Percentiles rank a stretch among this genome's conserved stretches.
phyloP scores from a whole-genome alignment of 92 coral and sea anemone species.

The Porites evermanni region DNA sequence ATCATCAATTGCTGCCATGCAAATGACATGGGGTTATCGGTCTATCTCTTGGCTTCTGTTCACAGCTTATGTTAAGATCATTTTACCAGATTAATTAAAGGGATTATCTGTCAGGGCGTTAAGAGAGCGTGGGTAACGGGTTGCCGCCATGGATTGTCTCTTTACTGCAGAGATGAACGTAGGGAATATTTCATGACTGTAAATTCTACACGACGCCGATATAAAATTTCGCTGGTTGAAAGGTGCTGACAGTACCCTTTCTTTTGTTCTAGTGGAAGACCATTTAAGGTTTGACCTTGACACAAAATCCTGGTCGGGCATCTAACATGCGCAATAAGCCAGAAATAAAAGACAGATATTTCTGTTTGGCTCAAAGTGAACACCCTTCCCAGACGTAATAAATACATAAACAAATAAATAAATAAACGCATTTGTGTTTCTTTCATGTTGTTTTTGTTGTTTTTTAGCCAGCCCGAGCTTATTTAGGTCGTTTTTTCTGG shows the following conservation, averaged over 20 bases:
- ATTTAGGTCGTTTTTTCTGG: no score
- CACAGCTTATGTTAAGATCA: conserved; percentile 77
- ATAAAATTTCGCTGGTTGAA: conserved; percentile 16
- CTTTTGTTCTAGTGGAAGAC: background rate
- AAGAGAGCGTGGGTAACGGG: background rate
- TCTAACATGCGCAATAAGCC: background rate
- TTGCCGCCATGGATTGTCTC: no score
- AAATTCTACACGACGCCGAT: conserved; percentile 21
- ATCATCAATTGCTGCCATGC: conserved; percentile 37
- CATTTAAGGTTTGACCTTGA: background rate
- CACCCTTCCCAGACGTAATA: no score
- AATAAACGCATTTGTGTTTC: no score
- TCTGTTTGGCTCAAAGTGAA: no score
- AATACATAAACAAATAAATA: no score
- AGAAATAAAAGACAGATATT: background rate
- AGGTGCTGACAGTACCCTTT: conserved; percentile 42
- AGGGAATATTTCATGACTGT: no score
- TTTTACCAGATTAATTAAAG: conserved; percentile 60
- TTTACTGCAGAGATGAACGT: no score
- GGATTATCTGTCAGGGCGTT: conserved; percentile 48
- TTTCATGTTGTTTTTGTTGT: no score
- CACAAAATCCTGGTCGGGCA: background rate
- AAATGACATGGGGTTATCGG: conserved; percentile 71
- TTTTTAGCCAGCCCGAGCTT: no score
- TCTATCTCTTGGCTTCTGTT: conserved; percentile 43